These are phyloP conservation scores for Philypnodon macrostomus DNA, from an alignment of 2,797 vertebrate genomes.

Conservation along the genomic window DNA sequence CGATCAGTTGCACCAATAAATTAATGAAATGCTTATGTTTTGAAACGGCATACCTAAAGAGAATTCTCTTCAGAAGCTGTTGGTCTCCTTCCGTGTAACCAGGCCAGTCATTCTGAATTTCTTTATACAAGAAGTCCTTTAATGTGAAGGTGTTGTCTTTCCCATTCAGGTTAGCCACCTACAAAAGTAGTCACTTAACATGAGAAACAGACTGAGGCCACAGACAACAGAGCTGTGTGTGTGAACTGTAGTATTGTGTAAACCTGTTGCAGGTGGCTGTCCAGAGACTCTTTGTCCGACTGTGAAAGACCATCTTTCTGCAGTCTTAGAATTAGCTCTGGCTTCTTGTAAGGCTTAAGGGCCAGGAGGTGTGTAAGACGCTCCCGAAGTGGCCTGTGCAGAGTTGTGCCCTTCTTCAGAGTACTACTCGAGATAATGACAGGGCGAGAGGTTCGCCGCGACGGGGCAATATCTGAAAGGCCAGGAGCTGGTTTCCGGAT, in stretches of 20 bases:
- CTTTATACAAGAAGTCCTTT: constrained; percentile 90
- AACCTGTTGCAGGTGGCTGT: constrained; percentile 94
- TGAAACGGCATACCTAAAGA: constrained; percentile 86
- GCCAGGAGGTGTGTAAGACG: constrained; percentile 93
- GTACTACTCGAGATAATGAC: constrained; percentile 88
- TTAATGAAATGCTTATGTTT: no score
- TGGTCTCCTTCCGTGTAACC: constrained; percentile 96
- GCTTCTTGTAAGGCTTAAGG: constrained; percentile 94
- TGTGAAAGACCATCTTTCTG: constrained; percentile 90
- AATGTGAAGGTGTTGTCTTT: constrained; percentile 92
- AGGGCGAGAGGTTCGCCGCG: constrained; percentile 86
- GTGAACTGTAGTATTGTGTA: constrained; percentile 5
- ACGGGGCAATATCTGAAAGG: constrained; percentile 84
- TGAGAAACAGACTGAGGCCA: constrained; percentile 3
- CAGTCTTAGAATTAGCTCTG: constrained; percentile 90
- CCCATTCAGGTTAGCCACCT: constrained; percentile 90
- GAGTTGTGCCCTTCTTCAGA: constrained; percentile 76
- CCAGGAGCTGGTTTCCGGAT: constrained; percentile 88
- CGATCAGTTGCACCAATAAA: no score
- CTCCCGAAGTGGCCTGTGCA: constrained; percentile 87
- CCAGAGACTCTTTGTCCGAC: constrained; percentile 89
- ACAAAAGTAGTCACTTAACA: constrained; percentile 28
- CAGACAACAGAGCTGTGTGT: neutral
- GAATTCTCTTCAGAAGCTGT: constrained; percentile 91
- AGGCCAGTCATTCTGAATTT: constrained; percentile 94